Evolutionary conservation across 2,113 vertebrate species (phyloP), one percentile per base, ranked within the genome.

Genomic region (Trochalopteron elliotii): DNA sequence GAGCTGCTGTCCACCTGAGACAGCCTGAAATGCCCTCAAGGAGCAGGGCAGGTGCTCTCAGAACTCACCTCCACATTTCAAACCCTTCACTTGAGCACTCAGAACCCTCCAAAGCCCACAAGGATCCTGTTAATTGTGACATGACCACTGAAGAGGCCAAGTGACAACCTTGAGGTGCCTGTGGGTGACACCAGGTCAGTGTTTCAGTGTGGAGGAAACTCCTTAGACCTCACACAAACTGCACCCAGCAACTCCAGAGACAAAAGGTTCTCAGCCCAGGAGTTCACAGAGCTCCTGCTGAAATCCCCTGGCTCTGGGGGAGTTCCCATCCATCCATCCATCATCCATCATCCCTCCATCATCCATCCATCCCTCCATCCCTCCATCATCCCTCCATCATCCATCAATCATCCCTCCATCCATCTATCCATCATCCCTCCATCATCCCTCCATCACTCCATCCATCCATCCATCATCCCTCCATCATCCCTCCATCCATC

Each of bases 131-230:
- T n/a, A 5, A 12, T 13, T 22, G 65, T 31, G 79, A 15, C 17
- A 4, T 0, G 47, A 6, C 30, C 69, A 16, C 21, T 0, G 9
- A 5, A 24, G 37, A 74, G 50, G 21, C 47, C 69, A 35, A 23
- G 35, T 16, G 55, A 49, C 31, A 22, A 30, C 55, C 42, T 33
- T 49, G 4, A 12, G 16, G 15, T 9, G 4, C 3, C n/a, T 1
- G 3, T 7, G 18, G 14, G 0, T 5, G 56, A 19, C 1, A 42
- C 31, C 4, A 27, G 37, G 3, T 17, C 33, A 7, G 7, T 24
- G 40, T 24, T 47, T 5, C 24, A 64, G 37, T 1, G 12, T 2
- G 40, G n/a, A 69, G n/a, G 15, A 3, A 57, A 40, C 49, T 15
- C 68, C 75, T 84, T 4, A 52, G 21, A 47, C 11, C 53, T 45